Evolutionary conservation across 2,113 vertebrate genomes (phyloP).

Genomic region (Triplophysa siluroides): DNA sequence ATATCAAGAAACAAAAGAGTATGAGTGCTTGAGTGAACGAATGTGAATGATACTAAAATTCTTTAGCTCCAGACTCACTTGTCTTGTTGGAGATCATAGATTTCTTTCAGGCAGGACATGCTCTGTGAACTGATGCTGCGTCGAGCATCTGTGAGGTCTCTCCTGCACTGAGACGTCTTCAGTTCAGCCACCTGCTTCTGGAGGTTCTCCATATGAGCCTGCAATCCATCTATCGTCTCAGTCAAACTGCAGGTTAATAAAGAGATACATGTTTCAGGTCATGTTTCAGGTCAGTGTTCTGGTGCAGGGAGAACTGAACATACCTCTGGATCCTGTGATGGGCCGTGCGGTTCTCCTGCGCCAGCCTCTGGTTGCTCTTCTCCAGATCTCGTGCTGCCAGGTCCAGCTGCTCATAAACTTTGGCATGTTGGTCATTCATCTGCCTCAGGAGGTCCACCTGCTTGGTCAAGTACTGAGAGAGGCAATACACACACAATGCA

Average conservation of each 20-base stretch:
- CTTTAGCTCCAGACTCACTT: constrained; percentile 69
- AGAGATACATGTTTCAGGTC: neutral
- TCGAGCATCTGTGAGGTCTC: constrained; percentile 71
- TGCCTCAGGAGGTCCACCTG: constrained; percentile 90
- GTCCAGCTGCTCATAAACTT: constrained; percentile 93
- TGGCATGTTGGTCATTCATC: constrained; percentile 95
- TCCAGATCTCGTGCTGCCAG: constrained; percentile 86
- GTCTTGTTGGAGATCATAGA: constrained; percentile 82
- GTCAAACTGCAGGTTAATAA: constrained; percentile 77
- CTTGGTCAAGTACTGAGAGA: constrained; percentile 84
- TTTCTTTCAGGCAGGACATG: constrained; percentile 86
- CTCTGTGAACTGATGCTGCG: constrained; percentile 76
- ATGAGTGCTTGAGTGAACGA: neutral
- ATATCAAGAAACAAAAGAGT: neutral
- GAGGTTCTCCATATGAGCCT: constrained; percentile 85
- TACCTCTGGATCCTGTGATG: constrained; percentile 90
- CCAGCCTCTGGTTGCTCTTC: constrained; percentile 84
- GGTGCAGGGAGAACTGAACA: neutral
- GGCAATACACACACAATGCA: neutral
- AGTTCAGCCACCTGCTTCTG: constrained; percentile 87
- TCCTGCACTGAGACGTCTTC: constrained; percentile 69
- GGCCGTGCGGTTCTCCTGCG: constrained; percentile 83
- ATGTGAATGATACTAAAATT: neutral
- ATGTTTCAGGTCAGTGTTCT: neutral
- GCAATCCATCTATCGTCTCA: constrained; percentile 86